These are phyloP conservation scores for Amblyopsis rosae DNA, from an alignment of 2,113 vertebrate genomes.

Conservation along the genomic window DNA sequence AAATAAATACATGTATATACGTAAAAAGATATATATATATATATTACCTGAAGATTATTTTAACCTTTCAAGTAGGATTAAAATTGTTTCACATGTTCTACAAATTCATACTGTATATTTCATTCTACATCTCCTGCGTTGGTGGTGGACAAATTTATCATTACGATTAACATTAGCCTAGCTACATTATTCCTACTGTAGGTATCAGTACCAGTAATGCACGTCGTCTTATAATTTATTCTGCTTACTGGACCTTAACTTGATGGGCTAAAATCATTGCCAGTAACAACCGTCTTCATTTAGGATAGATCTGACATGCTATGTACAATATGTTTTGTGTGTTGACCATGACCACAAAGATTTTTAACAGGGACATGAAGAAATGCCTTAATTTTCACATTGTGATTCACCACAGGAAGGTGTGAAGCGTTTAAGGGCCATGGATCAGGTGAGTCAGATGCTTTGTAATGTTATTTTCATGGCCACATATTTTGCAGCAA, in stretches of 20 bases:
- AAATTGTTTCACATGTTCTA: too few relatives aligned
- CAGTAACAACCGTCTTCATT: too few relatives aligned
- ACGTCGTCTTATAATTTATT: too few relatives aligned
- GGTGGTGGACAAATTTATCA: neutral
- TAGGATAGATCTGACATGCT: too few relatives aligned
- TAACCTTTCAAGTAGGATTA: too few relatives aligned
- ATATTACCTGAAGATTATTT: neutral
- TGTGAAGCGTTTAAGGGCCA: constrained; percentile 41
- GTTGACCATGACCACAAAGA: too few relatives aligned
- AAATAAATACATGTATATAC: constrained; percentile 22
- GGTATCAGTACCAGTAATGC: too few relatives aligned
- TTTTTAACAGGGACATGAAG: neutral
- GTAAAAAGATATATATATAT: neutral
- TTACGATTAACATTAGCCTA: too few relatives aligned
- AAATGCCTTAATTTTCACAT: constrained; percentile 29
- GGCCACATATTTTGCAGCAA: constrained; percentile 47
- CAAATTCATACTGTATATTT: neutral
- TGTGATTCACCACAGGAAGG: constrained; percentile 28
- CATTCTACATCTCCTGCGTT: neutral
- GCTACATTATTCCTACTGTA: too few relatives aligned
- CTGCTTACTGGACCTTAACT: too few relatives aligned
- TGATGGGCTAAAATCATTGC: too few relatives aligned
- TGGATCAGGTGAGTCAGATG: constrained; percentile 45
- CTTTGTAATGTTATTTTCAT: constrained; percentile 57
- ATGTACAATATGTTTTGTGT: too few relatives aligned